Evolutionary conservation across 2,888 invertebrate genomes (phyloP), one percentile per base, ranked within the genome.

Genomic region (Cosmia pyralina): DNA sequence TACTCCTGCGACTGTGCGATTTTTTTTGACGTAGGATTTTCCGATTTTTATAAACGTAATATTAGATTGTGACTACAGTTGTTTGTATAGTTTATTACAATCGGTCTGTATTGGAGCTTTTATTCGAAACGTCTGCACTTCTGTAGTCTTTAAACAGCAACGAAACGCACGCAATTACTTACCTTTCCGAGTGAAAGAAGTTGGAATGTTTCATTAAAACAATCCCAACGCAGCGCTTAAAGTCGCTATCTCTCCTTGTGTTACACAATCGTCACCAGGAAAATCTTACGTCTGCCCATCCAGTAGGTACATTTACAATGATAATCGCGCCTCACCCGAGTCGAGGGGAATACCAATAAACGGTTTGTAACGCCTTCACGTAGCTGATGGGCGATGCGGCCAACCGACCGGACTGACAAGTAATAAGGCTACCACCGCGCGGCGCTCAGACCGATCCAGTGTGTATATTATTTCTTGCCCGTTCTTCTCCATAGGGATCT

Each of bases 311-410:
- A 89, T 90, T 90, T 87, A 84, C 88, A 87, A 89, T 90, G 89
- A 85, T 90, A 90, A 91, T 90, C 88, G 87, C 79, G 81, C 78
- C 75, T 75, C 81, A 17, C 65, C 85, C 60, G 84, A 70, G 82
- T 85, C 84, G 83, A 77, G 83, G 87, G 79, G 92, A 92, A 92
- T 94, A 92, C 88, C 88, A 92, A 93, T 92, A 85, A 85, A 85
- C 85, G 81, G 87, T 93, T 91, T 87, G 90, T 90, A 93, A 89
- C 78, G 86, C 83, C 80, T 87, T 83, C 93, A 93, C 93, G 94
- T 93, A 88, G 84, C 76, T 72, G 81, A 72, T 69, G 81, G 85
- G 84, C 88, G 87, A 85, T 80, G 87, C 75, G 65, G 41, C 75
- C 71, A 77, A 55, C 77, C 72, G 41, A n/a, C 79, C 44, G 46